Evolutionary conservation across 2,113 vertebrate genomes (phyloP), one percentile per base, ranked within the genome.

Genomic region (Cyanoderma ruficeps): DNA sequence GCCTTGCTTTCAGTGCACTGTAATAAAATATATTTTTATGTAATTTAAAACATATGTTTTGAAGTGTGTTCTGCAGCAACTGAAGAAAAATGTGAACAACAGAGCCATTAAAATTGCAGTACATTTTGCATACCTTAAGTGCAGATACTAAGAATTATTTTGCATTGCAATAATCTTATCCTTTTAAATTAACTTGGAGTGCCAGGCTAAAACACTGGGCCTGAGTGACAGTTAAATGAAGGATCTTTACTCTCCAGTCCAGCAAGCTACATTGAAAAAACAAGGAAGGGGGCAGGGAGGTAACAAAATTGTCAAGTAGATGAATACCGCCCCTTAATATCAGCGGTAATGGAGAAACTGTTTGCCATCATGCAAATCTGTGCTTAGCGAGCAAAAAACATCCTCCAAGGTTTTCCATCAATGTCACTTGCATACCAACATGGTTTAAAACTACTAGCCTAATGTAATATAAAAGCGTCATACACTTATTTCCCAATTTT

Each of bases 41-140:
- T 94, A 95, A 97, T 94, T 94, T 96, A 92, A 96, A 97, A 90
- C 96, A 96, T 76, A 80, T 97, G 97, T 86, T 94, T 95, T 89
- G 57, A 93, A 94, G 83, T 74, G 71, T 81, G 78, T 63, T 97
- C 87, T 92, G 75, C 49, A 88, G 74, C 31, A 92, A 59, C 46
- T 18, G 39, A 87, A 95, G 70, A 92, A 90, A 93, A 96, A 93
- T 78, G 57, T 79, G 93, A 86, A 53, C 52, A 87, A 80, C 41
- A 2, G 42, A 96, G 67, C 82, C 50, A 83, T 94, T 95, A 96
- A 93, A 95, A 83, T 46, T 94, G 77, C 42, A 59, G 57, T 44
- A 55, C 35, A 37, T 87, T 90, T 94, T 95, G 59, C 72, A 87
- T 91, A 86, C 41, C 69, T 92, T 94, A 91, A 93, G 75, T 87